Evolutionary conservation across 2,113 vertebrate genomes (phyloP).

Genomic region (Polypterus bichir): DNA sequence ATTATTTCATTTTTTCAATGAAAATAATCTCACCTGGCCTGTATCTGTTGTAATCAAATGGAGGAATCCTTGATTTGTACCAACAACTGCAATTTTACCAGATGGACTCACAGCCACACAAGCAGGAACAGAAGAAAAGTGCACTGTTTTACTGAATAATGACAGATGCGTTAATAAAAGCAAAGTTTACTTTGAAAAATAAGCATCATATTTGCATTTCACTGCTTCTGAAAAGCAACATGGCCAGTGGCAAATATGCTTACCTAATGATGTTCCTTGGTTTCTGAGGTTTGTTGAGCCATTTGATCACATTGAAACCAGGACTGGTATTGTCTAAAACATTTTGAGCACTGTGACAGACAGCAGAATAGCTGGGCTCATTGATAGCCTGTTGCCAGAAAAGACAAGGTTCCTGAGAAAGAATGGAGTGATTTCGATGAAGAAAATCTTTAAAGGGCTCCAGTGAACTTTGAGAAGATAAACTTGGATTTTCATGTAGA

Average conservation of each 20-base stretch:
- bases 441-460: too few species aligned
- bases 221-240: too few species aligned
- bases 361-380: conserved; percentile 33
- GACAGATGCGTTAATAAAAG: too few species aligned
- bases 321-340: conserved; percentile 23
- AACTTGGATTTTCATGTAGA: too few species aligned
- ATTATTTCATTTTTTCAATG: too few species aligned
- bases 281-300: conserved; percentile 46
- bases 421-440: conserved; percentile 17
- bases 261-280: conserved; percentile 25
- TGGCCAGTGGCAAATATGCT: too few species aligned
- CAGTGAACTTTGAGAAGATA: too few species aligned
- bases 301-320: conserved; percentile 29
- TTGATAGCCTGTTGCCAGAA: conserved; percentile 67
- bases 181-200: too few species aligned
- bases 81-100: conserved; percentile 47
- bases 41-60: conserved; percentile 55
- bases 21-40: conserved; percentile 48
- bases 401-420: conserved; percentile 55
- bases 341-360: conserved; percentile 48
- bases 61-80: conserved; percentile 53
- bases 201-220: too few species aligned
- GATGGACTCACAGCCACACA: conserved; percentile 47
- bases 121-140: conserved; percentile 41
- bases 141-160: conserved; percentile 36